phyloP scores from a whole-genome alignment of 1,140 invertebrate species.

The Panagrolaimus sp. region DNA sequence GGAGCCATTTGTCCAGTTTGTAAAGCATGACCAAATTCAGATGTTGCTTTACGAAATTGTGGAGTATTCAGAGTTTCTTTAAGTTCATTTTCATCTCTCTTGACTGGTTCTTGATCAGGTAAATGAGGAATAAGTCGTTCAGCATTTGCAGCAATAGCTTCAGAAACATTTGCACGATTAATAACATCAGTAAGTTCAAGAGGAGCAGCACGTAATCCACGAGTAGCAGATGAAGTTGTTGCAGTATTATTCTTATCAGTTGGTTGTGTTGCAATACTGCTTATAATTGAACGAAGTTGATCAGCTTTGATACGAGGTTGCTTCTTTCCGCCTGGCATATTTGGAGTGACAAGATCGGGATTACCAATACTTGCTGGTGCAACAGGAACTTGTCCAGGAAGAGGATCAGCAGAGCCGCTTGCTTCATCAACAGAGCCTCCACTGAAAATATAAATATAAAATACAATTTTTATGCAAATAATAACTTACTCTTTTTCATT shows the following conservation, averaged over 20 bases:
- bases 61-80: slow-evolving; percentile 76
- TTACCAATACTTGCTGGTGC: not conserved
- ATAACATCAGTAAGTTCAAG: slow-evolving; percentile 75
- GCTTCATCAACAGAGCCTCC: slow-evolving; percentile 47
- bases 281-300: slow-evolving; percentile 35
- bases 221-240: slow-evolving; percentile 36
- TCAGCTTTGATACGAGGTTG: slow-evolving; percentile 15
- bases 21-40: slow-evolving; percentile 85
- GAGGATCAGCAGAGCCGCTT: slow-evolving; percentile 58
- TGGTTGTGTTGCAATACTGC: slow-evolving; percentile 19
- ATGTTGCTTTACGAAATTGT: slow-evolving; percentile 85
- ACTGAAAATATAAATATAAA: not conserved
- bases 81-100: slow-evolving; percentile 68
- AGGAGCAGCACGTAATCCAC: slow-evolving; percentile 35
- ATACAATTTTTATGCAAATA: not conserved
- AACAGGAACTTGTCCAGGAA: slow-evolving; percentile 53
- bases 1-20: slow-evolving; percentile 89
- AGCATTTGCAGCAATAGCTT: slow-evolving; percentile 63
- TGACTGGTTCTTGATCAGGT: slow-evolving; percentile 68
- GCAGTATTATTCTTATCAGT: slow-evolving; percentile 21
- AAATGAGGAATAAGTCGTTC: slow-evolving; percentile 65
- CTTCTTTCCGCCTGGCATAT: slow-evolving; percentile 31
- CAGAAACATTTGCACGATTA: slow-evolving; percentile 71
- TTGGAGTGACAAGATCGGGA: slow-evolving; percentile 43
- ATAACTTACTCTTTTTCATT: slow-evolving; percentile 10